These are phyloP conservation scores for Elgaria multicarinata DNA, from an alignment of 2,113 vertebrate species.

Conservation along the genomic window DNA sequence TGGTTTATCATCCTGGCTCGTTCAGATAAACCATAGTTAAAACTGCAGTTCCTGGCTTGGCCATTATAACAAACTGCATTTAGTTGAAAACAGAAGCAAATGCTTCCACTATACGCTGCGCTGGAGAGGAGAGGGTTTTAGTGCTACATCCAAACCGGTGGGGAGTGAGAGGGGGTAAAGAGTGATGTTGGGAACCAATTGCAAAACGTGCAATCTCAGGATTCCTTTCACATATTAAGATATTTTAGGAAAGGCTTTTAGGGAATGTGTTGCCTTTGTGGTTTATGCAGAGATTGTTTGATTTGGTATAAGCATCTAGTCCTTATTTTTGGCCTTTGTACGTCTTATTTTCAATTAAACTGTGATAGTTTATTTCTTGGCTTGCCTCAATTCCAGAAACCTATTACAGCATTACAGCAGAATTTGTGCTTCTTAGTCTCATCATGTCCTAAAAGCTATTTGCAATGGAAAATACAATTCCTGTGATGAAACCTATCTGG, in stretches of 20 bases:
- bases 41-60: too few relatives aligned
- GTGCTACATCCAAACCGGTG: too few relatives aligned
- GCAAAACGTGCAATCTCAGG: background rate
- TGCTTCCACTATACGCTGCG: too few relatives aligned
- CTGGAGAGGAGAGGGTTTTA: background rate
- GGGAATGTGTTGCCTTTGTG: background rate
- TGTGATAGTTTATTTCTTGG: background rate
- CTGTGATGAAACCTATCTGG: background rate
- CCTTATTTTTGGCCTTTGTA: background rate
- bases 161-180: too few relatives aligned
- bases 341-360: background rate
- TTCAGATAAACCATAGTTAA: background rate
- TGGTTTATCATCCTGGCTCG: background rate
- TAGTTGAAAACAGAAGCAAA: background rate
- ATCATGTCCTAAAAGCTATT: background rate
- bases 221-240: background rate
- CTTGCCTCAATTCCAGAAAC: background rate
- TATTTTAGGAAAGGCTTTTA: background rate
- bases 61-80: too few relatives aligned
- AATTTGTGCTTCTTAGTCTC: background rate
- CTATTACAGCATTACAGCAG: background rate
- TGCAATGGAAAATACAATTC: background rate
- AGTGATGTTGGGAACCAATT: background rate
- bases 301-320: background rate
- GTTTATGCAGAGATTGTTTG: background rate